These are phyloP conservation scores for Osmoderma eremita DNA, from an alignment of 2,888 invertebrate genomes.

Conservation along the genomic window DNA sequence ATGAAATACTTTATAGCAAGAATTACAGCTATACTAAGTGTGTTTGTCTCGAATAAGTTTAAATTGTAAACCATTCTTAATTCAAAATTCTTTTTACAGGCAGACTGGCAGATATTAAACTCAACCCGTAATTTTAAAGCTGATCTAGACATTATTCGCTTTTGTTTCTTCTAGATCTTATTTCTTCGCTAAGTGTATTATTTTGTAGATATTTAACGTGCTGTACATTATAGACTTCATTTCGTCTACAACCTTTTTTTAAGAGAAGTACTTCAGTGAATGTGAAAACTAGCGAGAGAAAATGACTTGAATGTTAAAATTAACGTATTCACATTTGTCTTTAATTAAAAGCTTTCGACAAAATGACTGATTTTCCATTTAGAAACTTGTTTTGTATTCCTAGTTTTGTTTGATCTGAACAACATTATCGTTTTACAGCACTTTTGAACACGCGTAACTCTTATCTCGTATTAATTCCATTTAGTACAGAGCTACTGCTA, in stretches of 20 bases:
- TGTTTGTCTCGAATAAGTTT: too few relatives aligned
- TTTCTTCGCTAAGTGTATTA: conserved; percentile 22
- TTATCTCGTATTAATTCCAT: neutral
- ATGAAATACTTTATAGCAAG: too few relatives aligned
- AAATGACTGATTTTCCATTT: conserved; percentile 31
- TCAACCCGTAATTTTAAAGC: too few relatives aligned
- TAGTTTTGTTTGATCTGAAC: conserved; percentile 18
- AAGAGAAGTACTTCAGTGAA: conserved; percentile 1
- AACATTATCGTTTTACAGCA: conserved; percentile 9
- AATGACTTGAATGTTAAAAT: conserved; percentile 11
- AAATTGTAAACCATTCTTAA: too few relatives aligned
- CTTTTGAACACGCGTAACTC: neutral
- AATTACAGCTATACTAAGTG: too few relatives aligned
- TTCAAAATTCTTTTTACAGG: too few relatives aligned
- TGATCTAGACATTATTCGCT: too few relatives aligned
- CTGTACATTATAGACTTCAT: conserved; percentile 22
- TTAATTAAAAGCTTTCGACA: conserved; percentile 28
- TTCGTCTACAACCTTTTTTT: conserved; percentile 2
- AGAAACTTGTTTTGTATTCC: conserved; percentile 30
- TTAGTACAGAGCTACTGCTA: neutral
- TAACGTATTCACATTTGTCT: conserved; percentile 15
- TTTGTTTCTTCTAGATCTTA: conserved; percentile 3
- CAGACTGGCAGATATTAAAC: too few relatives aligned
- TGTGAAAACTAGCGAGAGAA: neutral
- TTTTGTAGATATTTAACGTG: conserved; percentile 32